phyloP scores from a whole-genome alignment of 2,113 vertebrate genomes.

The Ptyas mucosa region DNA sequence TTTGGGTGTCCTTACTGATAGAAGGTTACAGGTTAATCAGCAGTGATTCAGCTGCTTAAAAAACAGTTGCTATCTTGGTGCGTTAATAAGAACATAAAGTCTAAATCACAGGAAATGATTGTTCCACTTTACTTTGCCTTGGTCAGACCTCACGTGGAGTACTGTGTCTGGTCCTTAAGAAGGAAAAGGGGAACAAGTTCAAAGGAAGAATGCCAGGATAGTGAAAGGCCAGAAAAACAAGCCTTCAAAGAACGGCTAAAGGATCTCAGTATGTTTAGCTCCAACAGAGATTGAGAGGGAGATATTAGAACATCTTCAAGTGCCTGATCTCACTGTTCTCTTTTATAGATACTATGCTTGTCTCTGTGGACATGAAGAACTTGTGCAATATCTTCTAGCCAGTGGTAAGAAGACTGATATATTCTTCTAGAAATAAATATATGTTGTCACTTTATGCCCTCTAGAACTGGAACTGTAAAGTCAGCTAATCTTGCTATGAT shows the following conservation, averaged over 20 bases:
- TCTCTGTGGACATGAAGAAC: constrained; percentile 92
- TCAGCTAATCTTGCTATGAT: constrained; percentile 13
- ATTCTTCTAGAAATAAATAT: not conserved
- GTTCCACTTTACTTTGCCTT: not conserved
- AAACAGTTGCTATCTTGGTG: not conserved
- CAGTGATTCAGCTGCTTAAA: not conserved
- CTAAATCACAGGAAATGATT: not conserved
- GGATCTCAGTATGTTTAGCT: not conserved
- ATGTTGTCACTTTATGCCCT: not conserved
- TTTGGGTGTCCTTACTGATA: not conserved
- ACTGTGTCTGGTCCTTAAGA: not conserved
- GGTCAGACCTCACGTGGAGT: not conserved
- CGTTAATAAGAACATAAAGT: not conserved
- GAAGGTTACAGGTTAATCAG: not conserved
- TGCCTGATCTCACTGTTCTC: constrained; percentile 6
- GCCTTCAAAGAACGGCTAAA: not conserved
- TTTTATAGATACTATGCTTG: constrained; percentile 89
- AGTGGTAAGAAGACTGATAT: constrained; percentile 78
- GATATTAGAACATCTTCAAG: not conserved
- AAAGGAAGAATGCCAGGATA: not conserved
- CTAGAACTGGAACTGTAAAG: constrained; percentile 16
- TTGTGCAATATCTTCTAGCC: constrained; percentile 92
- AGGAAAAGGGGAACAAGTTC: not conserved
- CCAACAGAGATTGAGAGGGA: not conserved
- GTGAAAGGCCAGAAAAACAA: not conserved